Evolutionary conservation across 2,797 vertebrate genomes (phyloP).

Genomic region (Petrocephalus sullivani): DNA sequence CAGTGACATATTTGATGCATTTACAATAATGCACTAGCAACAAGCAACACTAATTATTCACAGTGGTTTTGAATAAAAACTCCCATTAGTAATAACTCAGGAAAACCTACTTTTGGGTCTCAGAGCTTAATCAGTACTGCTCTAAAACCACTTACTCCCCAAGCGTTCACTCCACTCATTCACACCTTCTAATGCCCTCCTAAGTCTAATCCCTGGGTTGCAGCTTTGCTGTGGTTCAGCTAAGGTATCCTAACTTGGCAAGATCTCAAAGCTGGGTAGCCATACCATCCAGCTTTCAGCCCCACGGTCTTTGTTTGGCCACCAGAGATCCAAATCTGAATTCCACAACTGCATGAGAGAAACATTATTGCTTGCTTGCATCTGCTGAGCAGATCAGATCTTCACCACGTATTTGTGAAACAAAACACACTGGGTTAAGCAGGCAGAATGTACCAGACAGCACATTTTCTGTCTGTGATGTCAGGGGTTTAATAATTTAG

Average conservation of each 20-base stretch:
- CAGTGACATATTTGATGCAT: neutral
- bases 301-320: neutral
- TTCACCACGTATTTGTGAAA: neutral
- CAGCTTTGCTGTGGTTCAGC: neutral
- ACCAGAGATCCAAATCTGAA: neutral
- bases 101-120: too few relatives aligned
- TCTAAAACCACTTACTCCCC: neutral
- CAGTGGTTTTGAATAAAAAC: too few relatives aligned
- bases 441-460: neutral
- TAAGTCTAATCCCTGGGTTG: neutral
- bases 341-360: neutral
- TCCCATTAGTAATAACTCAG: too few relatives aligned
- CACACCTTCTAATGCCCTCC: neutral
- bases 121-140: too few relatives aligned
- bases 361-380: neutral
- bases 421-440: neutral
- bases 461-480: neutral
- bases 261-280: neutral
- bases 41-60: neutral
- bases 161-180: neutral
- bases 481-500: slow-evolving; percentile 20
- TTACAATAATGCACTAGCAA: neutral
- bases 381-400: neutral
- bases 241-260: neutral
- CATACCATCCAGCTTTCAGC: neutral